A percentile compares a stretch with the other conserved stretches of the same genome.
Conservation (phyloP, 2,888 invertebrate species). For the Selenia dentaria region DNA sequence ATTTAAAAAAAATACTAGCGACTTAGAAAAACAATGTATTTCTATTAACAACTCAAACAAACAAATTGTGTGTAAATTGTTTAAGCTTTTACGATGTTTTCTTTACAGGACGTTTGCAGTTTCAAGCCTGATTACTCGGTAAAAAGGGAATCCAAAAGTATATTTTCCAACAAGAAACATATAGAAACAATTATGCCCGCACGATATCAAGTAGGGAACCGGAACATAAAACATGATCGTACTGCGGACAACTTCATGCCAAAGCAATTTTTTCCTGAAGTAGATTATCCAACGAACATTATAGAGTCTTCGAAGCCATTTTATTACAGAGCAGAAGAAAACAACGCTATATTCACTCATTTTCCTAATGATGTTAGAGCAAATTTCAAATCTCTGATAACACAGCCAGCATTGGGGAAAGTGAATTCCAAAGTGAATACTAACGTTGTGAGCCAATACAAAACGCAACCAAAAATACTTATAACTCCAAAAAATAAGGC, state of each 20-base stretch:
- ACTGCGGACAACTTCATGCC: slow-evolving; percentile 17
- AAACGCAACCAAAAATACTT: not conserved
- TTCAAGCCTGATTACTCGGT: slow-evolving; percentile 31
- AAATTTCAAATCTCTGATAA: slow-evolving; percentile 37
- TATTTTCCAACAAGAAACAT: slow-evolving; percentile 31
- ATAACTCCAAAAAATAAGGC: not conserved
- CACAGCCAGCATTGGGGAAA: slow-evolving; percentile 24
- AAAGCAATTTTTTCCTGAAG: slow-evolving; percentile 45
- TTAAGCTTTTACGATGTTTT: too few species aligned
- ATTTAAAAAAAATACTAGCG: too few species aligned
- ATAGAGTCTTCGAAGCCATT: slow-evolving; percentile 56
- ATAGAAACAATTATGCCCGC: slow-evolving; percentile 37
- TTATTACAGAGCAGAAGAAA: slow-evolving; percentile 43
- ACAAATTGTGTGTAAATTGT: too few species aligned
- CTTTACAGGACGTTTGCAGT: slow-evolving; percentile 37
- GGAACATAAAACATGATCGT: slow-evolving; percentile 31
- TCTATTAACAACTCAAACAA: too few species aligned
- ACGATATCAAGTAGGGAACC: slow-evolving; percentile 30
- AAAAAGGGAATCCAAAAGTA: slow-evolving; percentile 22
- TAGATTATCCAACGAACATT: slow-evolving; percentile 51
- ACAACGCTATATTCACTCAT: slow-evolving; percentile 41
- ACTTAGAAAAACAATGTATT: too few species aligned
- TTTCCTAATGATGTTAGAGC: slow-evolving; percentile 57
- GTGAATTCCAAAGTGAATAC: slow-evolving; percentile 10
- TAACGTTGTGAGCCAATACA: slow-evolving; percentile 13